Percentiles rank a stretch among this genome's conserved stretches.
These are phyloP conservation scores for Lobophora halterata DNA, from an alignment of 2,888 invertebrate genomes.

Conservation along the genomic window DNA sequence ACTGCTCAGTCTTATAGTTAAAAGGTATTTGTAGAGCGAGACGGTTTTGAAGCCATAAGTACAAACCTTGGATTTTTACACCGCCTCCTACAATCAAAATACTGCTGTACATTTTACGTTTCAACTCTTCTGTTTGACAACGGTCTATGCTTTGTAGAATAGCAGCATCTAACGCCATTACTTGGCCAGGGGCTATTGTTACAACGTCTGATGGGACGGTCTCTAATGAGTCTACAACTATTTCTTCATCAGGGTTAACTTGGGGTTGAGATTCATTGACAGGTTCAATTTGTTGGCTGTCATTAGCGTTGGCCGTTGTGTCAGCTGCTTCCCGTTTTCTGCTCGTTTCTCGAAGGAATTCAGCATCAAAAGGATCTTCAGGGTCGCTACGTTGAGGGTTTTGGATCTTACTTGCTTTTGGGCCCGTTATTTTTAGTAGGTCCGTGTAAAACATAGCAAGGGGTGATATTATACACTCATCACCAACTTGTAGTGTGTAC, in stretches of 20 bases:
- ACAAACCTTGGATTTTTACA: slow-evolving; percentile 90
- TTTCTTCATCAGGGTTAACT: slow-evolving; percentile 84
- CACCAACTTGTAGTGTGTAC: slow-evolving; percentile 91
- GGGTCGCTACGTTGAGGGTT: slow-evolving; percentile 87
- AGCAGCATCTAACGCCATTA: slow-evolving; percentile 94
- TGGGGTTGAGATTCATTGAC: slow-evolving; percentile 72
- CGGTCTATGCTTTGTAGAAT: slow-evolving; percentile 95
- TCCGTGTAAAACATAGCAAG: slow-evolving; percentile 94
- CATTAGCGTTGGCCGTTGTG: slow-evolving; percentile 57
- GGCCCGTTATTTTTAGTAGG: slow-evolving; percentile 91
- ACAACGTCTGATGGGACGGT: slow-evolving; percentile 83
- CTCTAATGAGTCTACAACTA: slow-evolving; percentile 84
- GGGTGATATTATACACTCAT: slow-evolving; percentile 96
- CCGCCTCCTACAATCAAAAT: slow-evolving; percentile 96
- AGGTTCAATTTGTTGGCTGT: slow-evolving; percentile 72
- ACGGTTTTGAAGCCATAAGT: slow-evolving; percentile 93
- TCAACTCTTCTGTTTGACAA: slow-evolving; percentile 93
- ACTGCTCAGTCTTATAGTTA: slow-evolving; percentile 88
- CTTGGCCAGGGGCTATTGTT: slow-evolving; percentile 87
- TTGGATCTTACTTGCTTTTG: slow-evolving; percentile 87
- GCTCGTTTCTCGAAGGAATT: slow-evolving; percentile 94
- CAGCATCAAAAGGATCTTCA: slow-evolving; percentile 96
- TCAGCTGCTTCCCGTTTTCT: slow-evolving; percentile 76
- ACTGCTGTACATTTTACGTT: slow-evolving; percentile 96
- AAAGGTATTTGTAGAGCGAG: slow-evolving; percentile 91